phyloP scores from a whole-genome alignment of 2,888 invertebrate genomes.

The Cinara cedri region DNA sequence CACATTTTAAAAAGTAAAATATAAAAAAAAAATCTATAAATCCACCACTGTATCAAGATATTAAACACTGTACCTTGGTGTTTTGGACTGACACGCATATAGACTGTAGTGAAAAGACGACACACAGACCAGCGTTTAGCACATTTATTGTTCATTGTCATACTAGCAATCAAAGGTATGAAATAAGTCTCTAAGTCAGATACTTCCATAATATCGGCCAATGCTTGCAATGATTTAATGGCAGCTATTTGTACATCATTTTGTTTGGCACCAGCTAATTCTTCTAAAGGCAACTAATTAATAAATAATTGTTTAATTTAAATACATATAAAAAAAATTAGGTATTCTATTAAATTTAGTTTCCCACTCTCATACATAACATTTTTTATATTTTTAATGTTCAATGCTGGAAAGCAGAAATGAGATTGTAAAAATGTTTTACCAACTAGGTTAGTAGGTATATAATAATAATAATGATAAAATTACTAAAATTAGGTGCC shows the following conservation, averaged over 20 bases:
- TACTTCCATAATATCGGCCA: slow-evolving; percentile 49
- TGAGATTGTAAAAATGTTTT: too few species aligned
- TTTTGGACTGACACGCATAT: slow-evolving; percentile 44
- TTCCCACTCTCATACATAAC: too few species aligned
- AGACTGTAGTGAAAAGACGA: slow-evolving; percentile 35
- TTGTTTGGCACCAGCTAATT: slow-evolving; percentile 32
- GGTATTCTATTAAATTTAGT: too few species aligned
- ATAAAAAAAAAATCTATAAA: too few species aligned
- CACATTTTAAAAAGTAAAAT: too few species aligned
- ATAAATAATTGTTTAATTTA: neutral
- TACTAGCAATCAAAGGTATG: slow-evolving; percentile 39
- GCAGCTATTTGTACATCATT: slow-evolving; percentile 29
- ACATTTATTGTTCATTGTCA: slow-evolving; percentile 27
- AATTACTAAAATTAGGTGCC: too few species aligned
- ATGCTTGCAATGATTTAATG: slow-evolving; percentile 33
- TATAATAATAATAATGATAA: too few species aligned
- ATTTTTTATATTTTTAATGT: too few species aligned
- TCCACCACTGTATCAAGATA: neutral
- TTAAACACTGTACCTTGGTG: slow-evolving; percentile 5
- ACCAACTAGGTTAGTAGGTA: too few species aligned
- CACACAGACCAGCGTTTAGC: slow-evolving; percentile 41
- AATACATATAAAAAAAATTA: neutral
- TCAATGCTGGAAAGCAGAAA: too few species aligned
- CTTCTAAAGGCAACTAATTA: slow-evolving; percentile 39
- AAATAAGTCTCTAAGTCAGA: slow-evolving; percentile 27